phyloP scores from a whole-genome alignment of 2,113 vertebrate genomes.

The Oncorhynchus nerka region DNA sequence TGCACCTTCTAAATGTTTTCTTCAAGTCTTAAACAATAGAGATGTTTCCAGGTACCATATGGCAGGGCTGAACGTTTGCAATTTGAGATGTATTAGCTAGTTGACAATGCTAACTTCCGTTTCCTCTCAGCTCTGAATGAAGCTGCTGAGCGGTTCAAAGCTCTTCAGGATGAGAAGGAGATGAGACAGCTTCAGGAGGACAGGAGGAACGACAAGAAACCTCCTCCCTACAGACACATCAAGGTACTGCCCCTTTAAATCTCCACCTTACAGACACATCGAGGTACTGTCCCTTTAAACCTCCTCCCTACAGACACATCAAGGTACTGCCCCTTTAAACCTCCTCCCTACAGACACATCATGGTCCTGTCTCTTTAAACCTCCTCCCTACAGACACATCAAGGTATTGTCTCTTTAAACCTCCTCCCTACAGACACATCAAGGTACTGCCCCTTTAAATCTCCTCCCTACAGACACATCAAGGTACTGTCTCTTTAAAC shows the following conservation, averaged over 20 bases:
- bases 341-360: too few species aligned
- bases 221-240: slow-evolving; percentile 89
- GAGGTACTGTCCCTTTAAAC: slow-evolving; percentile 82
- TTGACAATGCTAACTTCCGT: neutral
- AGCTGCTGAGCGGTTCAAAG: slow-evolving; percentile 91
- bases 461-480: slow-evolving; percentile 89
- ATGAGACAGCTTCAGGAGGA: slow-evolving; percentile 95
- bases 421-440: too few species aligned
- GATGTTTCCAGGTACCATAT: too few species aligned
- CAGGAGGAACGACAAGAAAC: slow-evolving; percentile 95
- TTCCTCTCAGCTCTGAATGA: slow-evolving; percentile 83
- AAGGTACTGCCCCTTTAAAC: too few species aligned
- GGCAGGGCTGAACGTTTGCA: too few species aligned
- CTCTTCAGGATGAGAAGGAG: slow-evolving; percentile 90
- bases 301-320: slow-evolving; percentile 89
- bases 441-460: slow-evolving; percentile 63
- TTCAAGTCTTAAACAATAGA: too few species aligned
- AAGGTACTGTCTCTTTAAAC: too few species aligned
- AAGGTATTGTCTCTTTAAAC: too few species aligned
- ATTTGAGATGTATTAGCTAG: too few species aligned
- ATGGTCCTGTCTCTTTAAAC: slow-evolving; percentile 63
- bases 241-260: too few species aligned
- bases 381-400: slow-evolving; percentile 89
- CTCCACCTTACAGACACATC: slow-evolving; percentile 55
- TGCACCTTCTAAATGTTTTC: too few species aligned